A percentile compares a stretch with the other conserved stretches of the same genome.
Evolutionary conservation across 2,888 invertebrate species (phyloP).

Genomic region (Allygus modestus): DNA sequence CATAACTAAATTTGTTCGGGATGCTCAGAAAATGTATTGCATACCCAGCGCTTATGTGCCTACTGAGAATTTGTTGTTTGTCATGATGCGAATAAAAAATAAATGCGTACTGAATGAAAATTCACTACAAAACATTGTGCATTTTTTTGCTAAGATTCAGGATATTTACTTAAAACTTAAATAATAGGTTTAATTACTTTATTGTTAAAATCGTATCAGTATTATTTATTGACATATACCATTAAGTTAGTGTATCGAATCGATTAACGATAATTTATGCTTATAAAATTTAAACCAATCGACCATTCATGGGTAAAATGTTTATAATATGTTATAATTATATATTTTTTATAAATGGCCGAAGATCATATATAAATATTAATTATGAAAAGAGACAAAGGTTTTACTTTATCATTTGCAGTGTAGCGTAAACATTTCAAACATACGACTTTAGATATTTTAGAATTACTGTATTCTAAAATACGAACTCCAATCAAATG

Average conservation of each 20-base stretch:
- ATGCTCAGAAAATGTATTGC: not conserved
- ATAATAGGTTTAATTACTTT: not conserved
- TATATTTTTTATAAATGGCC: not conserved
- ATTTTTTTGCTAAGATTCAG: too few relatives aligned
- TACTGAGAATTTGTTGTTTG: too few relatives aligned
- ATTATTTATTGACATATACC: slow-evolving; percentile 55
- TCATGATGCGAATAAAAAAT: too few relatives aligned
- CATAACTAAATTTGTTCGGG: not conserved
- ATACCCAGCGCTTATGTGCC: too few relatives aligned
- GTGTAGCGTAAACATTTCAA: not conserved
- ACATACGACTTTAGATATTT: not conserved
- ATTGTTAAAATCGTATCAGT: slow-evolving; percentile 19
- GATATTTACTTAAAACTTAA: too few relatives aligned
- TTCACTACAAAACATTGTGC: too few relatives aligned
- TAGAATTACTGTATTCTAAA: not conserved
- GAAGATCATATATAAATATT: not conserved
- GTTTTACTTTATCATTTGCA: not conserved
- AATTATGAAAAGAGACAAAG: too few relatives aligned
- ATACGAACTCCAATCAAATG: not conserved
- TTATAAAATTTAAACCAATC: not conserved
- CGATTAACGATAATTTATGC: not conserved
- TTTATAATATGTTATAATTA: not conserved
- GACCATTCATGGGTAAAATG: too few relatives aligned
- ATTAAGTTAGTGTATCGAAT: not conserved
- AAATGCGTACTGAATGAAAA: too few relatives aligned